Conservation (phyloP, 2,797 vertebrate genomes). For the Arnoldichthys spilopterus region DNA sequence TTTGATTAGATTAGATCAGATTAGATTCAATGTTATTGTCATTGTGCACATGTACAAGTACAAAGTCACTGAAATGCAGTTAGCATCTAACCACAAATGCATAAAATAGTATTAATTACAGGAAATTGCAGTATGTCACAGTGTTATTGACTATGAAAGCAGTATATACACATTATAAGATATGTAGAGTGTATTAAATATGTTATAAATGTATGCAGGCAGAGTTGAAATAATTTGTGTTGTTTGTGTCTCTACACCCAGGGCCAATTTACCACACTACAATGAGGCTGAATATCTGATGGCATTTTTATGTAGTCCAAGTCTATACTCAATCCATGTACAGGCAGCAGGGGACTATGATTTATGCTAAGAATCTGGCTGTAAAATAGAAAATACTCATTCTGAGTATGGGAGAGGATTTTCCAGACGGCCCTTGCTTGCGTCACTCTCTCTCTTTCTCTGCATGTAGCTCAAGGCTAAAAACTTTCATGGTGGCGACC, state of each 20-base stretch:
- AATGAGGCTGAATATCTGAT: neutral
- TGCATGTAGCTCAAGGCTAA: slow-evolving; percentile 1
- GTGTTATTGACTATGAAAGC: too few relatives aligned
- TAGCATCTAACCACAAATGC: too few relatives aligned
- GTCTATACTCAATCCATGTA: neutral
- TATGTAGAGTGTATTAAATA: too few relatives aligned
- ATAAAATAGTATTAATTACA: too few relatives aligned
- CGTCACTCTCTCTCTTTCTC: neutral
- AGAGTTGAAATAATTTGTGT: too few relatives aligned
- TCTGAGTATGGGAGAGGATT: neutral
- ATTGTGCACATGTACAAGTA: too few relatives aligned
- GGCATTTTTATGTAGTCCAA: neutral
- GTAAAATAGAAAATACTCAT: neutral
- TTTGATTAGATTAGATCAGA: too few relatives aligned
- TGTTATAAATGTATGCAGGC: too few relatives aligned
- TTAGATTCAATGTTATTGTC: too few relatives aligned
- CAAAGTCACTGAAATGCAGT: too few relatives aligned
- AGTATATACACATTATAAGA: too few relatives aligned
- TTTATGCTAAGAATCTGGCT: neutral
- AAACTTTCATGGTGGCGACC: slow-evolving; percentile 7
- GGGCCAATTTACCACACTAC: neutral
- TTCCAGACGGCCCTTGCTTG: neutral
- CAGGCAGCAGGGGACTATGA: neutral
- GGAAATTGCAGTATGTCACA: too few relatives aligned
- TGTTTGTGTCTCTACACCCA: neutral